phyloP scores from a whole-genome alignment of 2,797 vertebrate genomes.

The Cyprinodon diabolis region DNA sequence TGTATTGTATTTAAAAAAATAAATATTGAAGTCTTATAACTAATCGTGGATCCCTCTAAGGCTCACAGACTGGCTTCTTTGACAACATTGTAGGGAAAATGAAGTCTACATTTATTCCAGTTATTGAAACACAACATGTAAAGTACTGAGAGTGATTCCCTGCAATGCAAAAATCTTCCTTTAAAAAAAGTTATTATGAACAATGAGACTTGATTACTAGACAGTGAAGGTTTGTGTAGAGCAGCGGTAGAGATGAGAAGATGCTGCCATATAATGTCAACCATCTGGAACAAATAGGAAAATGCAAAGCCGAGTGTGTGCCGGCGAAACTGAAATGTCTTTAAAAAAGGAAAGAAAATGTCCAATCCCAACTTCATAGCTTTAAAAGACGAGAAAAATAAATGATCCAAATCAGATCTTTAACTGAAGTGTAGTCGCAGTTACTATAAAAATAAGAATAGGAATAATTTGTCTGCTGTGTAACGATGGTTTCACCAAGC shows the following conservation, averaged over 20 bases:
- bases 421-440: background rate
- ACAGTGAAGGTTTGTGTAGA: background rate
- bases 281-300: background rate
- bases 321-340: background rate
- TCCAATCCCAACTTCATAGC: background rate
- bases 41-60: background rate
- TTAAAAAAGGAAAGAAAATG: background rate
- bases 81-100: background rate
- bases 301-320: background rate
- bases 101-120: background rate
- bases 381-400: background rate
- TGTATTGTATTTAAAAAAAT: too few species aligned
- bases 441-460: background rate
- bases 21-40: too few species aligned
- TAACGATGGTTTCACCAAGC: background rate
- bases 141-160: background rate
- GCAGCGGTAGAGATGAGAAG: background rate
- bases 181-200: background rate
- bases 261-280: background rate
- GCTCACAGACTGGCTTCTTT: slow-evolving; percentile 30
- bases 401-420: background rate
- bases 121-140: background rate
- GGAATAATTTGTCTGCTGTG: background rate
- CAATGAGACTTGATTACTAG: background rate
- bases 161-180: background rate